A percentile compares a stretch with the other conserved stretches of the same genome.
Conservation (phyloP, 2,113 vertebrate genomes). For the Apaloderma vittatum region DNA sequence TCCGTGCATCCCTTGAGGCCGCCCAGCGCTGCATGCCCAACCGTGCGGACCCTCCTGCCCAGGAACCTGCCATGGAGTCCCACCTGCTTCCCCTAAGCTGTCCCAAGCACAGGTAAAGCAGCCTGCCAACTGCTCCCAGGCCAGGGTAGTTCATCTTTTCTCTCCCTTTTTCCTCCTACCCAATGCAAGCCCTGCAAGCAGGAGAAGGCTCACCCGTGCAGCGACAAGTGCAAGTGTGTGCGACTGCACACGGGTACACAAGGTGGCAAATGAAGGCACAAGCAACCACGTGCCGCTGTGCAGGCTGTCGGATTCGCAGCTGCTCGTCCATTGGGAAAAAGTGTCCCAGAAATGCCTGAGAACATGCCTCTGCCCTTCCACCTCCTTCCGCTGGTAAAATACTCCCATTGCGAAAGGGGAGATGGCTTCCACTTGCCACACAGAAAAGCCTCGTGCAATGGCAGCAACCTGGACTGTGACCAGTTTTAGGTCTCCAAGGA, state of each 20-base stretch:
- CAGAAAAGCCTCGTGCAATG: not conserved
- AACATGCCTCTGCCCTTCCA: not conserved
- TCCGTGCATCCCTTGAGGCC: not conserved
- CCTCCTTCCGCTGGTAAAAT: not conserved
- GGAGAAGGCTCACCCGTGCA: not conserved
- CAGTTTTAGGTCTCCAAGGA: not conserved
- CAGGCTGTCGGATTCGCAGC: not conserved
- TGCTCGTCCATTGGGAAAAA: not conserved
- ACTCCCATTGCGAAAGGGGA: not conserved
- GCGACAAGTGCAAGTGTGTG: not conserved
- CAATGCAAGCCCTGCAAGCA: not conserved
- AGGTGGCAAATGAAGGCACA: not conserved
- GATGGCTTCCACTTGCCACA: not conserved
- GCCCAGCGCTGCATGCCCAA: not conserved
- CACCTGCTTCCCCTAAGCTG: not conserved
- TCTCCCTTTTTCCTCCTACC: not conserved
- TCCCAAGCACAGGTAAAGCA: not conserved
- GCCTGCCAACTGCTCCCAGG: not conserved
- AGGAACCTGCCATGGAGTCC: not conserved
- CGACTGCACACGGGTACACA: not conserved
- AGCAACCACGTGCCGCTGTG: not conserved
- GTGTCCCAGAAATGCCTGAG: not conserved
- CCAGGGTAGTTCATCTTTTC: not conserved
- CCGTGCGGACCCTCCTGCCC: not conserved
- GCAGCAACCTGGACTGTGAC: not conserved